Percentiles rank a stretch among this genome's conserved stretches.
Conservation (phyloP, 2,888 invertebrate species). For the Quadroppia sp. region DNA sequence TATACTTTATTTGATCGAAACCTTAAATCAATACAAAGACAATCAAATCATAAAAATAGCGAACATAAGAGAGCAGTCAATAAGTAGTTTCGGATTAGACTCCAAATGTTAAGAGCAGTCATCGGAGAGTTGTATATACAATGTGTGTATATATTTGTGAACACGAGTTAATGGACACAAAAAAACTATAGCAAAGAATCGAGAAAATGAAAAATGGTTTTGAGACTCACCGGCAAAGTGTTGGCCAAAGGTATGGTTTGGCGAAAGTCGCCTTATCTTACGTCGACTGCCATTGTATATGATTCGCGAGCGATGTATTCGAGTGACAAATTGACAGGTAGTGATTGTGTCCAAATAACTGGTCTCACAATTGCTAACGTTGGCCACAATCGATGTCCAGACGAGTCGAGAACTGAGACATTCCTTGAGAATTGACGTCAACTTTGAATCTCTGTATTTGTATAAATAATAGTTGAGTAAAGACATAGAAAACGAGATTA, state of each 20-base stretch:
- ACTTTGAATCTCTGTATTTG: slow-evolving; percentile 32
- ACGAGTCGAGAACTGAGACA: slow-evolving; percentile 9
- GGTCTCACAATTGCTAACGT: slow-evolving; percentile 16
- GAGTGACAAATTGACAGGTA: slow-evolving; percentile 26
- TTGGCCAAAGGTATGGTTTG: neutral
- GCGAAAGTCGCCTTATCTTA: slow-evolving; percentile 11
- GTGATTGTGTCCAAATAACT: slow-evolving; percentile 27
- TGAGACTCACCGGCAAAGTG: neutral
- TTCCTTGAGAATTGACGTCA: slow-evolving; percentile 16
- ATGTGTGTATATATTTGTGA: neutral
- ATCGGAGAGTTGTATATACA: neutral
- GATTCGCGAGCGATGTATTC: slow-evolving; percentile 22
- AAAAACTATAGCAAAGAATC: neutral
- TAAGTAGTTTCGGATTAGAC: neutral
- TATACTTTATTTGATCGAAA: neutral
- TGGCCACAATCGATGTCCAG: slow-evolving; percentile 29
- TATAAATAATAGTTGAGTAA: too few species aligned
- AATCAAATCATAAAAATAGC: slow-evolving; percentile 19
- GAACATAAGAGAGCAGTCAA: neutral
- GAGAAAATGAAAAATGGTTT: neutral
- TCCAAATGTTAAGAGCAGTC: neutral
- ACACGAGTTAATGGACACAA: slow-evolving; percentile 6
- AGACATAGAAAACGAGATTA: slow-evolving; percentile 18
- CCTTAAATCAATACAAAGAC: slow-evolving; percentile 7
- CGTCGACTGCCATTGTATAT: slow-evolving; percentile 11